Evolutionary conservation across 92 coral and sea anemone species (phyloP).

Genomic region (Porites evermanni): DNA sequence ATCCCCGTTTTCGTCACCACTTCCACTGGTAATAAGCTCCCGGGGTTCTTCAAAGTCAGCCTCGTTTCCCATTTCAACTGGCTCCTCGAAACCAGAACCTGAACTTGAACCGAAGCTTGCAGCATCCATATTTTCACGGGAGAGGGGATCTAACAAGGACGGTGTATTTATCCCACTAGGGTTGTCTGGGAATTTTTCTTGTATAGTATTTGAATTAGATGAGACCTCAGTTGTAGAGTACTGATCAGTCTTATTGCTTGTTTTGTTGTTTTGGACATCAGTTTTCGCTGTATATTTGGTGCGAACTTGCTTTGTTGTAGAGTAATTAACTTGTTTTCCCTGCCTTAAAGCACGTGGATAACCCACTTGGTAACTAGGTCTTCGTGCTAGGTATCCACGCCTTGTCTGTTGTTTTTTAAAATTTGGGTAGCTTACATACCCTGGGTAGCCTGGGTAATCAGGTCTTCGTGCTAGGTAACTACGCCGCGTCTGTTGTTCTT

Average conservation of each 20-base stretch:
- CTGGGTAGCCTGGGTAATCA: constrained; percentile 22
- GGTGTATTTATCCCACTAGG: not conserved
- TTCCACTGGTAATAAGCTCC: constrained; percentile 12
- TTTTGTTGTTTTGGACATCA: not conserved
- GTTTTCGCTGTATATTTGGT: not conserved
- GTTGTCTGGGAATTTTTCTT: constrained; percentile 26
- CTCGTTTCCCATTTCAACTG: not conserved
- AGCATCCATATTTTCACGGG: not conserved
- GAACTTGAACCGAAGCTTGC: constrained; percentile 20
- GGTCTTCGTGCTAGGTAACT: constrained; percentile 6
- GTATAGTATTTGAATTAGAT: not conserved
- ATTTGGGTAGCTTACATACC: not conserved
- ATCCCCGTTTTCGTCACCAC: constrained; percentile 6
- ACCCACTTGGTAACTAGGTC: constrained; percentile 20
- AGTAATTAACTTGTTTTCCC: not conserved
- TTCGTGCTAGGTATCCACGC: constrained; percentile 15
- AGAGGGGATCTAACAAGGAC: not conserved
- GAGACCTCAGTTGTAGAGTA: not conserved
- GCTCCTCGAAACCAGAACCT: constrained; percentile 28
- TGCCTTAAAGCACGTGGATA: constrained; percentile 8
- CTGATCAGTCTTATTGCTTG: not conserved
- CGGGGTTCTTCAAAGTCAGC: constrained; percentile 8
- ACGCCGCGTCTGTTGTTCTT: not conserved
- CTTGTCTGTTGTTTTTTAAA: not conserved
- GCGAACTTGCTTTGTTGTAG: not conserved